Conservation (phyloP, 2,797 vertebrate species). For the Phaenicophaeus curvirostris region DNA sequence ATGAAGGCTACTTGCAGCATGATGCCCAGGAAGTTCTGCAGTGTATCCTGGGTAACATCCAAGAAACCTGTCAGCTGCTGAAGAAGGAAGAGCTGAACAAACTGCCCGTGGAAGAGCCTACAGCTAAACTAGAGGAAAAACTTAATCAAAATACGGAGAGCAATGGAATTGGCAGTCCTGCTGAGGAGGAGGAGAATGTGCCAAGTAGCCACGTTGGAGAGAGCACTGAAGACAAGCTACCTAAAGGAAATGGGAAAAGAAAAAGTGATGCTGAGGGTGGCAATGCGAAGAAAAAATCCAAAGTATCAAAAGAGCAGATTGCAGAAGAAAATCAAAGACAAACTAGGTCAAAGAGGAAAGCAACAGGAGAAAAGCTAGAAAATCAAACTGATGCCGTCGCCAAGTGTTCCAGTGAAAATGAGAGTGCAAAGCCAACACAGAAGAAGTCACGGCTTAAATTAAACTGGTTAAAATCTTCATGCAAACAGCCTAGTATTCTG, state of each 20-base stretch:
- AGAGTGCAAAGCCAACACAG: slow-evolving; percentile 77
- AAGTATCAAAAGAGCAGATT: slow-evolving; percentile 82
- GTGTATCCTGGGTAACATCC: slow-evolving; percentile 94
- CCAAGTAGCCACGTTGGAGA: not conserved
- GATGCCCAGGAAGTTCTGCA: slow-evolving; percentile 98
- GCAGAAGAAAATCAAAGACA: slow-evolving; percentile 79
- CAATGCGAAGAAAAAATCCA: slow-evolving; percentile 93
- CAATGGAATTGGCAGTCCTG: not conserved
- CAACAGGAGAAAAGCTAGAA: slow-evolving; percentile 76
- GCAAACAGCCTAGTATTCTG: slow-evolving; percentile 94
- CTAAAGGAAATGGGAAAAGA: slow-evolving; percentile 85
- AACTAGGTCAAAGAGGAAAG: slow-evolving; percentile 93
- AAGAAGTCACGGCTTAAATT: slow-evolving; percentile 85
- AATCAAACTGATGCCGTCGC: slow-evolving; percentile 64
- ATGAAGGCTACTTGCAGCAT: slow-evolving; percentile 96
- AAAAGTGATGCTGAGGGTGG: slow-evolving; percentile 91
- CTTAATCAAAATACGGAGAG: not conserved
- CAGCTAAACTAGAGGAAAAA: slow-evolving; percentile 39
- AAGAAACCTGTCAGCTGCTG: slow-evolving; percentile 92
- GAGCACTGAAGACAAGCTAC: slow-evolving; percentile 71
- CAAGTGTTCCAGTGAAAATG: slow-evolving; percentile 69
- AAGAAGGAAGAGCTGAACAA: slow-evolving; percentile 83
- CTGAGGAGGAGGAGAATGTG: not conserved
- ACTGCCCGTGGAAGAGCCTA: slow-evolving; percentile 56
- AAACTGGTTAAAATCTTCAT: slow-evolving; percentile 88